These are phyloP conservation scores for Pomatostomus ruficeps DNA, from an alignment of 2,113 vertebrate genomes.

Conservation along the genomic window DNA sequence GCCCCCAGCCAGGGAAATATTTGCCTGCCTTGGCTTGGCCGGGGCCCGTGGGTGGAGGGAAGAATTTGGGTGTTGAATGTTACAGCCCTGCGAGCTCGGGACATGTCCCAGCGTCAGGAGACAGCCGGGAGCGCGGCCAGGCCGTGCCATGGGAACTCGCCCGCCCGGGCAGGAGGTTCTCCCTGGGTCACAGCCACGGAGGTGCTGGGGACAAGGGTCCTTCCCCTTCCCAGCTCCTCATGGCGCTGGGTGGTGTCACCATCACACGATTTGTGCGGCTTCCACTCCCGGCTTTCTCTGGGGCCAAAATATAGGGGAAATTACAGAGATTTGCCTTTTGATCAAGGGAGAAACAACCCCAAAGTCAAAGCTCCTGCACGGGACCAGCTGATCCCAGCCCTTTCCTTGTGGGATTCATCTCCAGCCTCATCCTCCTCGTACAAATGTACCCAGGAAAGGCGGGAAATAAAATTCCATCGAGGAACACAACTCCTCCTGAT, in stretches of 20 bases:
- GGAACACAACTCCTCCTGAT: rapidly evolving
- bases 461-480: neutral
- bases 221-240: rapidly evolving
- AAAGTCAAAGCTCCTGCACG: rapidly evolving
- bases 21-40: constrained; percentile 13
- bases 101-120: neutral
- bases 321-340: rapidly evolving
- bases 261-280: rapidly evolving
- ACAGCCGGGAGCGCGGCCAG: neutral
- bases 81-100: neutral
- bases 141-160: constrained; percentile 9
- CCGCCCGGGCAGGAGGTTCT: neutral
- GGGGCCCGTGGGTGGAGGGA: constrained; percentile 33
- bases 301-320: neutral
- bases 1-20: constrained; percentile 29
- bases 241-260: rapidly evolving
- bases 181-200: neutral
- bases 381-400: neutral
- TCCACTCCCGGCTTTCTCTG: neutral
- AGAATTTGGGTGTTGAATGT: constrained; percentile 33
- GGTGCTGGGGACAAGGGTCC: neutral
- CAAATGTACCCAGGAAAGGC: neutral
- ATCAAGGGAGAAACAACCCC: neutral
- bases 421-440: neutral
- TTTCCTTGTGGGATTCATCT: neutral